Percentiles rank a stretch among this genome's conserved stretches.
Conservation (phyloP, 2,888 invertebrate genomes). For the Hirudinaria manillensis region DNA sequence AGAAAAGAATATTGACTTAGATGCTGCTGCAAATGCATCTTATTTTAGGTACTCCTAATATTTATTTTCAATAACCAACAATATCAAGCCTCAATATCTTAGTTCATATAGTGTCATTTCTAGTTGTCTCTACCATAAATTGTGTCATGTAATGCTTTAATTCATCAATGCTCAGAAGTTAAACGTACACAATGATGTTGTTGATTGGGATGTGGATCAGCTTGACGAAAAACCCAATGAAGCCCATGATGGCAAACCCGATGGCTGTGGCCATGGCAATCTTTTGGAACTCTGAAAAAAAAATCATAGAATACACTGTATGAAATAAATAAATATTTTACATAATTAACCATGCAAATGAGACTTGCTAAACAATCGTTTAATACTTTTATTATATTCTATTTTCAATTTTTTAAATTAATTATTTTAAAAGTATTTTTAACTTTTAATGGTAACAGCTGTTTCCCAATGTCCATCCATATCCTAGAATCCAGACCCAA, state of each 20-base stretch:
- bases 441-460: not conserved
- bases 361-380: not conserved
- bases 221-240: conserved; percentile 99
- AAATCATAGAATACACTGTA: not conserved
- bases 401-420: too few species aligned
- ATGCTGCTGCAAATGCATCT: too few species aligned
- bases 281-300: conserved; percentile 87
- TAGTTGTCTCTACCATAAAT: too few species aligned
- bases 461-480: not conserved
- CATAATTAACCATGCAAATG: too few species aligned
- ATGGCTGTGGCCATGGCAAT: conserved; percentile 98
- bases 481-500: not conserved
- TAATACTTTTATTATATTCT: not conserved
- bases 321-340: conserved; percentile 16
- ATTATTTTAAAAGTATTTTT: not conserved
- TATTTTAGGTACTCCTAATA: too few species aligned
- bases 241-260: conserved; percentile 99
- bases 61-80: too few species aligned
- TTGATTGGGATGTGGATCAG: conserved; percentile 96
- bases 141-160: too few species aligned
- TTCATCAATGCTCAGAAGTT: too few species aligned
- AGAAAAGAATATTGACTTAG: not conserved
- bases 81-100: too few species aligned
- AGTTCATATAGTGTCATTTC: too few species aligned
- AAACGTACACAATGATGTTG: conserved; percentile 56